Evolutionary conservation across 1,140 invertebrate genomes (phyloP), one percentile per base, ranked within the genome.

Genomic region (Psix sp.): DNA sequence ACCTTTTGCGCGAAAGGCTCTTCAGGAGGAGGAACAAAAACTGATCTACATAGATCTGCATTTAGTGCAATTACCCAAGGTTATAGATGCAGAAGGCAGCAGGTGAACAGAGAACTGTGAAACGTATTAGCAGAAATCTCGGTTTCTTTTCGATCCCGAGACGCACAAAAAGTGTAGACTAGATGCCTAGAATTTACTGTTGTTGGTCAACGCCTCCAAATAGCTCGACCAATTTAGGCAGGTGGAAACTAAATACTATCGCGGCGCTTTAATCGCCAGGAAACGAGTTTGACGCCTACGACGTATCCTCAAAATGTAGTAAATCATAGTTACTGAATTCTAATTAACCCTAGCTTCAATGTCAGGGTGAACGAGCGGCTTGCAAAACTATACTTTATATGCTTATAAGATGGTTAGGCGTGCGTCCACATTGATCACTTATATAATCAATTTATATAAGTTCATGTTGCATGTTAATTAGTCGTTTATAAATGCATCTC

Each of bases 201-300:
- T 77, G 70, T 76, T 67, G 71, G 70, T 74, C 76, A 76, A 79
- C 82, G 80, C 80, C 79, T 81, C 63, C 62, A 72, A 72, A 79
- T 80, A 77, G 76, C 77, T 77, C 67, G 72, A 75, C 78, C 77
- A 78, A 80, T 82, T 83, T 78, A 71, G 79, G 78, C 84, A 84
- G 84, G 84, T 85, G 84, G 74, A 85, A 81, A 77, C 77, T 76
- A 78, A 79, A 78, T 65, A 74, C 67, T 78, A 82, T 80, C 78
- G 68, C 78, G 76, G 74, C 18, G 65, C 40, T 76, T 74, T 77
- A 80, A 77, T 76, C 59, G 70, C 74, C 80, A 82, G 77, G 82
- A 79, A 82, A 82, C 79, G 78, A 81, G 80, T 80, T 78, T 77
- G 78, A 66, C 77, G 79, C 78, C 77, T 73, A 76, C 74, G 71